Conservation (phyloP, 1,140 invertebrate genomes). For the Aphidius gifuensis region DNA sequence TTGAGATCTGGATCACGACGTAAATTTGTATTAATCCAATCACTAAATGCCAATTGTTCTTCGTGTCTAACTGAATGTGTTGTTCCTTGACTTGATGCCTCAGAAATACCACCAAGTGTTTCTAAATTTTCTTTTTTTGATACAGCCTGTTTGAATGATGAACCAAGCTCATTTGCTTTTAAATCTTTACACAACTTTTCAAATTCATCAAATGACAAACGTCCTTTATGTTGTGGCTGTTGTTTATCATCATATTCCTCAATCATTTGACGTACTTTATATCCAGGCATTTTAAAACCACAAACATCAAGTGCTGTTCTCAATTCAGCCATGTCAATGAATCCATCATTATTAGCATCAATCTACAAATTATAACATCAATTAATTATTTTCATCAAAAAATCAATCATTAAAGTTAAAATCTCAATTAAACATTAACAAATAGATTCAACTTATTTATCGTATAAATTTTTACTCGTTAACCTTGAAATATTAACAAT, state of each 20-base stretch:
- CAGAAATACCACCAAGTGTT: constrained; percentile 89
- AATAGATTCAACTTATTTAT: not conserved
- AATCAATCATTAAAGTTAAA: too few relatives aligned
- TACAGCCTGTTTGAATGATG: constrained; percentile 87
- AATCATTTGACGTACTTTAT: constrained; percentile 87
- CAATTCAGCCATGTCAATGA: constrained; percentile 84
- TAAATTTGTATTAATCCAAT: constrained; percentile 97
- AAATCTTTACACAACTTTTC: constrained; percentile 85
- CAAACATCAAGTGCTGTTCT: constrained; percentile 85
- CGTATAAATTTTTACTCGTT: too few relatives aligned
- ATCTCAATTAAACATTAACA: not conserved
- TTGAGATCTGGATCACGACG: constrained; percentile 84
- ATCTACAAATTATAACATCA: constrained; percentile 61
- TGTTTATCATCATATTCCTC: constrained; percentile 79
- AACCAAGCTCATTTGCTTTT: constrained; percentile 85
- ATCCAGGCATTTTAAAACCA: constrained; percentile 91
- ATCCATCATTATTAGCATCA: constrained; percentile 87
- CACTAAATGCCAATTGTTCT: constrained; percentile 96
- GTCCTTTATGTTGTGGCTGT: constrained; percentile 67
- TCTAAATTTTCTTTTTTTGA: constrained; percentile 92
- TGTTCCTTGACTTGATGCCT: constrained; percentile 90
- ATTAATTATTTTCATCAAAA: too few relatives aligned
- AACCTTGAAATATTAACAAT: too few relatives aligned
- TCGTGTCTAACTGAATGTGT: constrained; percentile 92
- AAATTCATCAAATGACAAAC: constrained; percentile 82